Evolutionary conservation across 2,888 invertebrate genomes (phyloP).

Genomic region (Lamellibrachia columna): DNA sequence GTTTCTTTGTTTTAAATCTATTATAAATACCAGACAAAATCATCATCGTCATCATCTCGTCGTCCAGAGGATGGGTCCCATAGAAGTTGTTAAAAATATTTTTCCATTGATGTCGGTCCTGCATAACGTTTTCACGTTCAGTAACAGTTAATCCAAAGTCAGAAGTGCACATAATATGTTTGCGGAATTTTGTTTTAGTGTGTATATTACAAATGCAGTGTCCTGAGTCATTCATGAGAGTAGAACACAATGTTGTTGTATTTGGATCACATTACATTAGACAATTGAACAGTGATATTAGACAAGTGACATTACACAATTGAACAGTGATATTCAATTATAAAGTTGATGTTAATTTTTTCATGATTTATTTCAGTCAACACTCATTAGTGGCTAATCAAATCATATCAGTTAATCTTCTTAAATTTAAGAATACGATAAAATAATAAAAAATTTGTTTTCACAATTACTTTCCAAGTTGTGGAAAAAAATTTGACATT

Average conservation of each 20-base stretch:
- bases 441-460: too few species aligned
- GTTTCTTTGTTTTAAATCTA: slow-evolving; percentile 18
- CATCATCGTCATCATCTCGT: too few species aligned
- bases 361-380: not conserved
- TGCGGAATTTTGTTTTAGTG: slow-evolving; percentile 16
- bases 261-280: slow-evolving; percentile 3
- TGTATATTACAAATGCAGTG: not conserved
- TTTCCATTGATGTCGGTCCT: too few species aligned
- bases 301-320: not conserved
- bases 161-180: too few species aligned
- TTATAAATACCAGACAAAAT: not conserved
- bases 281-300: not conserved
- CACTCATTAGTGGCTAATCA: not conserved
- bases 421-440: not conserved
- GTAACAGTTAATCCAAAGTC: too few species aligned
- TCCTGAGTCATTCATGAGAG: not conserved
- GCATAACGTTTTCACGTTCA: too few species aligned
- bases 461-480: too few species aligned
- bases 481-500: not conserved
- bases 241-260: not conserved
- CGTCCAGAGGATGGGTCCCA: too few species aligned
- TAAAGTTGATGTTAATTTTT: not conserved
- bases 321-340: slow-evolving; percentile 7
- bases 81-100: too few species aligned
- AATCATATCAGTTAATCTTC: slow-evolving; percentile 7